These are phyloP conservation scores for Hydropotes inermis DNA, from an alignment of 2,113 vertebrate genomes.

Conservation along the genomic window DNA sequence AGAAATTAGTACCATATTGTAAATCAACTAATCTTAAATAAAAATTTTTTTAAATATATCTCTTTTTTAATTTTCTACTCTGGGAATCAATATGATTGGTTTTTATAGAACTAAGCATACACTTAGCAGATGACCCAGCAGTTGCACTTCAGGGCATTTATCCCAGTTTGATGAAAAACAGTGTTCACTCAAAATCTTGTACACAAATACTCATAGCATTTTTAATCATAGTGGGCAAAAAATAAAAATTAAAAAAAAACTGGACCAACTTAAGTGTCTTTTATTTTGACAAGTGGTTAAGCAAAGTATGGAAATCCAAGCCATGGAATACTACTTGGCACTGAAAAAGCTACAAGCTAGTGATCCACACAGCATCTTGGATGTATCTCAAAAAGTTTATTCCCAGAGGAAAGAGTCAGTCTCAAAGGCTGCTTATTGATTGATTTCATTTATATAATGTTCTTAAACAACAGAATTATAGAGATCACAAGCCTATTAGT, in stretches of 20 bases:
- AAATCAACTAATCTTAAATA: neutral
- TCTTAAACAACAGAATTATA: neutral
- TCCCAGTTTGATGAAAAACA: neutral
- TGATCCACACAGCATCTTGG: neutral
- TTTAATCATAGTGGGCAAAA: neutral
- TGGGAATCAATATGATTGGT: neutral
- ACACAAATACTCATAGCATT: neutral
- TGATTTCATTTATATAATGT: neutral
- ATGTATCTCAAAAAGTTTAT: neutral
- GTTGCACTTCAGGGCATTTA: neutral
- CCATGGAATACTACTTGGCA: accelerated
- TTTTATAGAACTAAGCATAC: neutral
- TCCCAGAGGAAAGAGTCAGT: neutral
- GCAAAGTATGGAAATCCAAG: accelerated
- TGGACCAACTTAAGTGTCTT: neutral
- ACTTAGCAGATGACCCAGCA: neutral
- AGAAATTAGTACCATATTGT: neutral
- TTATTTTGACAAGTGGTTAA: neutral
- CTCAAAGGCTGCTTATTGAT: neutral
- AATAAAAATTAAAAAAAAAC: neutral
- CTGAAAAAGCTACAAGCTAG: too few species aligned
- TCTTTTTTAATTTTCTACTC: neutral
- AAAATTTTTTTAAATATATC: accelerated
- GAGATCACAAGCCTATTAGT: neutral
- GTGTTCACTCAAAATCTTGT: neutral